These are phyloP conservation scores for Sorex fumeus DNA, from an alignment of 2,113 vertebrate genomes.

Conservation along the genomic window DNA sequence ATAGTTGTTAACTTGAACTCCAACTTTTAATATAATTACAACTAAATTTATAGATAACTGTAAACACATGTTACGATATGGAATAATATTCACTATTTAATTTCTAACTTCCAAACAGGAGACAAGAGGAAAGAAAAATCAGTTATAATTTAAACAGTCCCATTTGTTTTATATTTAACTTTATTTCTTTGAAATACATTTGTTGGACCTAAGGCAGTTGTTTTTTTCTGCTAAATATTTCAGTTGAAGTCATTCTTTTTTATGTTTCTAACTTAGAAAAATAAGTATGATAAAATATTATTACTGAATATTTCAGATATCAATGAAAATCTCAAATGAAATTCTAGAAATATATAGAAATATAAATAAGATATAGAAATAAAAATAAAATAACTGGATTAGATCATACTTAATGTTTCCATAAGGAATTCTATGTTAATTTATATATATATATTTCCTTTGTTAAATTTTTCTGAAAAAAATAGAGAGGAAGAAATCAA, in stretches of 20 bases:
- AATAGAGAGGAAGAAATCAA: not conserved
- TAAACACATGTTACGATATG: conserved; percentile 34
- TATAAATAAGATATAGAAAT: not conserved
- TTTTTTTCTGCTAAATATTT: conserved; percentile 60
- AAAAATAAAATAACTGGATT: not conserved
- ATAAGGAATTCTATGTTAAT: not conserved
- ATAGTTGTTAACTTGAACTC: conserved; percentile 7
- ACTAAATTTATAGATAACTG: not conserved
- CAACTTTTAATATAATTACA: conserved; percentile 27
- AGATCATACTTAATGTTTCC: conserved; percentile 48
- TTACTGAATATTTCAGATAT: conserved; percentile 52
- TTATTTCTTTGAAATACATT: conserved; percentile 53
- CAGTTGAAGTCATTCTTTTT: not conserved
- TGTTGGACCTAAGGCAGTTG: conserved; percentile 32
- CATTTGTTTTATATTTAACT: conserved; percentile 66
- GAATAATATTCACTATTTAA: conserved; percentile 34
- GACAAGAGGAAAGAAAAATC: not conserved
- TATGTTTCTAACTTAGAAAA: conserved; percentile 49
- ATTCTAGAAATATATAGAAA: conserved; percentile 28
- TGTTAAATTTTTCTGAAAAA: conserved; percentile 35
- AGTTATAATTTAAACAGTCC: not conserved
- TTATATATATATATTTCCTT: conserved; percentile 35
- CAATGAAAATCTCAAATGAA: conserved; percentile 53
- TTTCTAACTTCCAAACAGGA: conserved; percentile 22
- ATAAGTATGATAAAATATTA: not conserved